Evolutionary conservation across 1,140 invertebrate species (phyloP), one percentile per base, ranked within the genome.

Genomic region (Bicyclus anynana): DNA sequence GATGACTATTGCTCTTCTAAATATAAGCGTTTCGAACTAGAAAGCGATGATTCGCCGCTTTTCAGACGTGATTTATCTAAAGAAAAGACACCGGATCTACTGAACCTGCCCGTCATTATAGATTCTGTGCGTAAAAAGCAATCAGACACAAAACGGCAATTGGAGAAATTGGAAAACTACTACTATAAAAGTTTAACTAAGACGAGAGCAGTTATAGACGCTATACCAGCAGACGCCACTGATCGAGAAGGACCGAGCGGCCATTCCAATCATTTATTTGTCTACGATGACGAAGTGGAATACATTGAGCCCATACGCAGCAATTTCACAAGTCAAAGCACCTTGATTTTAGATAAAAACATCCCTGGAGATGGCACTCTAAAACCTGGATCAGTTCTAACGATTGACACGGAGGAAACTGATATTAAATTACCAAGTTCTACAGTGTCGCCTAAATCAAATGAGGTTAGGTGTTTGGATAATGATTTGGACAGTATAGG

Each of bases 1-100:
- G 89, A 90, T 53, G 89, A 90, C 64, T 89, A 85, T 51, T 87
- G 81, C 46, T 89, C 89, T 12, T 90, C 89, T 0, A 90, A 89
- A 72, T 90, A 90, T 54, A 88, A 89, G 46, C 77, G 87, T 23
- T 89, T 90, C 38, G 86, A 90, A 51, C 55, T 89, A 23, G 89
- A 90, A 65, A 87, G 85, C 53, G 89, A 89, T 52, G 87, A 89
- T 37, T 89, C 87, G 17, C 89, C 89, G 9, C 44, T 90, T 2
- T 88, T 90, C 51, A 77, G 72, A 65, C 61, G 78, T 26, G 71
- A 84, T 20, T 26, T 65, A 42, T 63, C 62, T 5, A 70, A 74
- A 18, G 64, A 78, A 56, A 84, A 76, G 53, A 89, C 87, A 1
- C 87, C 87, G 18, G 87, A 90, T 65, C 64, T 90, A 0, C 58